phyloP scores from a whole-genome alignment of 1,140 invertebrate genomes.

The Reticulitermes speratus region DNA sequence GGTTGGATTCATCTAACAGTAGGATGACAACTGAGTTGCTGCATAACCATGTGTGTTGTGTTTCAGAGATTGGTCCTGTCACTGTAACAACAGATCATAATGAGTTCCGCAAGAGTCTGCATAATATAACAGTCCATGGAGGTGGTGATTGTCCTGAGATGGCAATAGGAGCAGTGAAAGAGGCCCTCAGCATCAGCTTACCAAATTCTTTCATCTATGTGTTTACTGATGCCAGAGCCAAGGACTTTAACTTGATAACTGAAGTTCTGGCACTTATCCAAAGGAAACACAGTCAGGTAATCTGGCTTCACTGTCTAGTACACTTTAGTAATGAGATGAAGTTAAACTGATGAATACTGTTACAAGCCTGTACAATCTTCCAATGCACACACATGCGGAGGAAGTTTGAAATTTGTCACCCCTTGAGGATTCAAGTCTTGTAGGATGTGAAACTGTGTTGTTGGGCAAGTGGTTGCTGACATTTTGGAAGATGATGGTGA shows the following conservation, averaged over 20 bases:
- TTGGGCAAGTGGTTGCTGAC: too few relatives aligned
- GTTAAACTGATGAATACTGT: too few relatives aligned
- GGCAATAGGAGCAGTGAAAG: conserved; percentile 61
- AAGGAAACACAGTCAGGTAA: conserved; percentile 68
- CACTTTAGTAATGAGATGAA: too few relatives aligned
- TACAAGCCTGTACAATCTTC: too few relatives aligned
- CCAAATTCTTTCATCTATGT: conserved; percentile 73
- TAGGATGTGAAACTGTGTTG: too few relatives aligned
- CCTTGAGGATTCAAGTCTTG: too few relatives aligned
- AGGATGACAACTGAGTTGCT: too few relatives aligned
- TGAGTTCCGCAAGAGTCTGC: conserved; percentile 57
- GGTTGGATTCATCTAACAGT: too few relatives aligned
- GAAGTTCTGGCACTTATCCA: conserved; percentile 66
- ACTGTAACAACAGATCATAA: conserved; percentile 60
- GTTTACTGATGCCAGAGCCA: conserved; percentile 72
- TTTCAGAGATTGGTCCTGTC: conserved; percentile 61
- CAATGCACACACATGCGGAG: too few relatives aligned
- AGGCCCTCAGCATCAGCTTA: conserved; percentile 62
- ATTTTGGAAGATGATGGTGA: too few relatives aligned
- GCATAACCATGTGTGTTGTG: conserved; percentile 23
- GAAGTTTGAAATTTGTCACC: too few relatives aligned
- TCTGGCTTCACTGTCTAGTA: not conserved
- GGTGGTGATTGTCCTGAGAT: conserved; percentile 77
- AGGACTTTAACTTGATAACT: conserved; percentile 61
- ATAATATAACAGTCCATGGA: conserved; percentile 61